A percentile compares a stretch with the other conserved stretches of the same genome.
phyloP scores from a whole-genome alignment of 2,888 invertebrate species.

The Idaea dimidiata region DNA sequence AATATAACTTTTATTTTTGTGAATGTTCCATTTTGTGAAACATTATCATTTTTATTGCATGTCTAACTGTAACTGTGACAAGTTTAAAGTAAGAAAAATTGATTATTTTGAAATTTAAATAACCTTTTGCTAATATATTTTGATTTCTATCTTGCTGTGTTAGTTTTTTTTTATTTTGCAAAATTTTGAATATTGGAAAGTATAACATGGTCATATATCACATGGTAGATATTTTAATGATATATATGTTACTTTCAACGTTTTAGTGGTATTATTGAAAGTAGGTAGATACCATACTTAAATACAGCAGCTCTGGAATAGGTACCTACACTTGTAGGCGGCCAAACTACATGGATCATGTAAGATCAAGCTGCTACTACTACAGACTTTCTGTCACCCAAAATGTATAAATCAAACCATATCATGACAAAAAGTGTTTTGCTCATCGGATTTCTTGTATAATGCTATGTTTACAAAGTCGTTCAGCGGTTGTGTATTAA shows the following conservation, averaged over 20 bases:
- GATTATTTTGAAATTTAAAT: background rate
- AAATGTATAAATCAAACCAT: no score
- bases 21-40: background rate
- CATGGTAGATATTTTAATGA: background rate
- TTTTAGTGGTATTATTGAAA: background rate
- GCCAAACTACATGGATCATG: no score
- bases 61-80: background rate
- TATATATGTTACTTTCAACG: background rate
- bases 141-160: background rate
- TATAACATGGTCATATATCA: background rate
- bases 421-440: no score
- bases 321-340: no score
- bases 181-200: background rate
- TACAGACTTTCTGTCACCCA: no score
- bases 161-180: background rate
- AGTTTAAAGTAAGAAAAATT: background rate
- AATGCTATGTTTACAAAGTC: no score
- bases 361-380: no score
- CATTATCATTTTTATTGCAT: slow-evolving; percentile 3
- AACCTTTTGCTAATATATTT: background rate
- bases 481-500: no score
- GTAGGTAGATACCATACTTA: no score
- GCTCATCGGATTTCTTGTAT: no score
- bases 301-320: no score
- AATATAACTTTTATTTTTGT: background rate